These are phyloP conservation scores for Eremophila alpestris DNA, from an alignment of 2,797 vertebrate genomes.

Conservation along the genomic window DNA sequence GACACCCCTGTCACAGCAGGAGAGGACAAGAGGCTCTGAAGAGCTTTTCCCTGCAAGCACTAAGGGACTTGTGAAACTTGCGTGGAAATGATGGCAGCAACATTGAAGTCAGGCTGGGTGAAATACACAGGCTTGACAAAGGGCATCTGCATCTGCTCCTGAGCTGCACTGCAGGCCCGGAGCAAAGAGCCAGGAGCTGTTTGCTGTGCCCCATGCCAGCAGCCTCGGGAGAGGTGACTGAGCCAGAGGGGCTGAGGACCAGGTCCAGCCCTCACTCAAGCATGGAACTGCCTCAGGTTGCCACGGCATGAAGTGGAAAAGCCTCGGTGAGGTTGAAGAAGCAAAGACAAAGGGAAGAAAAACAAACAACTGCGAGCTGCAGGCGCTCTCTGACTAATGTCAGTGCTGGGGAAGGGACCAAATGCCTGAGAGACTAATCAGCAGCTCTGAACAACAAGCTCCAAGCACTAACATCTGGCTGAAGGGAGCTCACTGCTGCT, in stretches of 20 bases:
- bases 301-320: not conserved
- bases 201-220: not conserved
- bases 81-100: not conserved
- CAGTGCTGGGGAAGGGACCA: not conserved
- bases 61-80: not conserved
- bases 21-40: not conserved
- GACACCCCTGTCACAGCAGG: fast-evolving
- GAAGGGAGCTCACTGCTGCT: not conserved
- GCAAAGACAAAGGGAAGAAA: constrained; percentile 23
- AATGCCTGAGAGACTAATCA: not conserved
- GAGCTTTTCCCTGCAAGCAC: not conserved
- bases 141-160: not conserved
- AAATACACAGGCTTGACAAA: not conserved
- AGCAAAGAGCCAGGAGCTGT: not conserved
- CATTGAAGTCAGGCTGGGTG: not conserved
- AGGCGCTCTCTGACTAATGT: not conserved
- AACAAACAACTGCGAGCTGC: not conserved
- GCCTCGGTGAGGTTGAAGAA: not conserved
- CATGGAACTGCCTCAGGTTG: not conserved
- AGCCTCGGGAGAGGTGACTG: fast-evolving
- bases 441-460: not conserved
- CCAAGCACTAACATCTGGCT: constrained; percentile 38
- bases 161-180: not conserved
- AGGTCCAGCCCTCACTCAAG: not conserved
- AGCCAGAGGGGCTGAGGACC: not conserved